These are phyloP conservation scores for Pangasius macronema DNA, from an alignment of 2,797 vertebrate species.

Conservation along the genomic window DNA sequence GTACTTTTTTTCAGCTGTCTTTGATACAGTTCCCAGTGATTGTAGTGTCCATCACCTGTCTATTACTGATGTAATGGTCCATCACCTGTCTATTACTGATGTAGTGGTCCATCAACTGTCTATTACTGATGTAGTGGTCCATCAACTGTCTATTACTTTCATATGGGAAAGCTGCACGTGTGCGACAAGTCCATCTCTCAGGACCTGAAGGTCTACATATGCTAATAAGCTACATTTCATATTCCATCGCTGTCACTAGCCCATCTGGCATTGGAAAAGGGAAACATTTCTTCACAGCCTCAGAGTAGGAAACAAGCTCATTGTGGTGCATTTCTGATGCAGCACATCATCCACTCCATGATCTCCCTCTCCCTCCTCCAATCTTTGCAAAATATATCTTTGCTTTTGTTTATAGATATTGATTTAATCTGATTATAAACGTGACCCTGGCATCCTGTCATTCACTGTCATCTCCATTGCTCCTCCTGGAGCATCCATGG, in stretches of 20 bases:
- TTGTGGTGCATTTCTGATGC: neutral
- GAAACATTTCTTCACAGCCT: neutral
- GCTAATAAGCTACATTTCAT: neutral
- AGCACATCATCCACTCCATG: neutral
- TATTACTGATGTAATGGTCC: neutral
- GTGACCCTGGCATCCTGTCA: neutral
- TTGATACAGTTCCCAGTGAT: neutral
- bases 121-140: neutral
- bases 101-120: too few relatives aligned
- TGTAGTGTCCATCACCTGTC: neutral
- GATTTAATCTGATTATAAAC: neutral
- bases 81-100: neutral
- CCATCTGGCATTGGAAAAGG: neutral
- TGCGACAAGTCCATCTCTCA: neutral
- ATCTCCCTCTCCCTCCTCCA: neutral
- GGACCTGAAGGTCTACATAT: neutral
- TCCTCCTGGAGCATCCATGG: neutral
- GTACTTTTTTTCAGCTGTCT: neutral
- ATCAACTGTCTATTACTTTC: neutral
- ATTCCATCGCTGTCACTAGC: neutral
- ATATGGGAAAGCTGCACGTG: neutral
- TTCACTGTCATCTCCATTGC: neutral
- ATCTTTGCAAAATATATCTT: neutral
- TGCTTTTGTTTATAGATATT: neutral
- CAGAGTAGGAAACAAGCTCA: neutral